Conservation (phyloP, 2,113 vertebrate species). For the Paradoxurus hermaphroditus region DNA sequence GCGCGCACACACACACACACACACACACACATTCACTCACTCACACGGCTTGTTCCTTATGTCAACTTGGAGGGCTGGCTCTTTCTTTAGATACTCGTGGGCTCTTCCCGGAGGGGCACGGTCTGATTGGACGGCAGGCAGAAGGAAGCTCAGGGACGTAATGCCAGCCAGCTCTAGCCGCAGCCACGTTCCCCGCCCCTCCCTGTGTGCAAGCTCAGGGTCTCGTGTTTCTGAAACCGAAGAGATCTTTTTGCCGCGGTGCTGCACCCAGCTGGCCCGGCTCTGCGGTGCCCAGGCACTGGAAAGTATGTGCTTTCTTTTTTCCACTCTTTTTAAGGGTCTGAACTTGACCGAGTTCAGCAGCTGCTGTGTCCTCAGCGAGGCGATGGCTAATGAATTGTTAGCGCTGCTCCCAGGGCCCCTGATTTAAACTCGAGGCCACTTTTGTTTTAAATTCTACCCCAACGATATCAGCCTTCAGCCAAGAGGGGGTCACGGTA, state of each 20-base stretch:
- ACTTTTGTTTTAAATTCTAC: constrained; percentile 77
- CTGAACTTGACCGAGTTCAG: constrained; percentile 65
- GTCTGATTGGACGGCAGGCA: not conserved
- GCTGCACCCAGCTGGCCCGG: constrained; percentile 24
- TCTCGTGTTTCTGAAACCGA: constrained; percentile 63
- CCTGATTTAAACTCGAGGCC: constrained; percentile 69
- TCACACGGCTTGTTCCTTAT: not conserved
- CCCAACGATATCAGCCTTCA: constrained; percentile 68
- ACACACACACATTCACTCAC: not conserved
- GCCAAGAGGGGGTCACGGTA: constrained; percentile 56
- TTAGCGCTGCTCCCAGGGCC: constrained; percentile 55
- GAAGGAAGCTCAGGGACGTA: not conserved
- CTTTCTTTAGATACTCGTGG: not conserved
- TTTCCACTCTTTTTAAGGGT: constrained; percentile 73
- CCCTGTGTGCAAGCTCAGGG: not conserved
- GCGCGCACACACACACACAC: not conserved
- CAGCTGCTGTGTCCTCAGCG: constrained; percentile 50
- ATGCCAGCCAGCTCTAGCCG: not conserved
- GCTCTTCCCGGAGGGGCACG: not conserved
- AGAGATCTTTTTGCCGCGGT: not conserved
- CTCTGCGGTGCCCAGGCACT: not conserved
- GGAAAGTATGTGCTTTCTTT: constrained; percentile 71
- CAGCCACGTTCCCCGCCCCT: not conserved
- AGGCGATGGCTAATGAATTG: constrained; percentile 53
- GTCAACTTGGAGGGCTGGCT: not conserved